Base-by-base conservation (phyloP, 2,113 vertebrate genomes). In the Regulus satrapa region DNA sequence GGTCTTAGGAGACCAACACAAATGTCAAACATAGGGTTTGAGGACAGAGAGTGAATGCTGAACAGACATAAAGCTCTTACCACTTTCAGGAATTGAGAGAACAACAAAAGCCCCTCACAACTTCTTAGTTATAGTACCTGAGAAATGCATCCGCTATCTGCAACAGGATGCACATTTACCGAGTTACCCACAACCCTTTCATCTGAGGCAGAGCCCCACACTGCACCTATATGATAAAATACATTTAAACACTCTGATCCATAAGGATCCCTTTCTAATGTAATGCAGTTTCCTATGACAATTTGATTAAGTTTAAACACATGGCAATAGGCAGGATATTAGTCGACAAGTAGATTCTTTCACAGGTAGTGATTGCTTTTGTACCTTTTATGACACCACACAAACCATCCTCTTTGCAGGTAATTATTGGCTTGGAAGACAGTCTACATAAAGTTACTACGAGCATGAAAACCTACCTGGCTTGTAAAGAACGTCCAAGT, bases 41-140 rank as follows among this genome's bases (percentile, higher is more conserved):
- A 2, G 3, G 43, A 89, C 4, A 5, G 26, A 29, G 9, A 69
- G 13, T 0, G 0, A 17, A 29, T 8, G 49, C 43, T 74, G 55
- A 76, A 73, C 54, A 66, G 63, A 73, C 19, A 46, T 23, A 74
- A 67, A 71, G 38, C 40, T 78, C n/a, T 83, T 67, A 40, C 1
- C 59, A 21, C n/a, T 59, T 54, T 32, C 31, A 68, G 25, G 25
- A 73, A 67, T 14, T 40, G 43, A 59, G 45, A 67, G 77, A 71
- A 56, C 34, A 77, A 67, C 25, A 58, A 61, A 85, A 29, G 0
- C 4, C 14, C 10, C 45, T 64, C 64, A 92, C 64, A 92, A 14
- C 29, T 58, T 43, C 51, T 67, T 32, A 74, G 26, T 41, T 58
- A 59, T 0, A 64, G 46, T 62, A 86, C 41, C 56, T 28, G 48